These are phyloP conservation scores for Colletes latitarsis DNA, from an alignment of 1,140 invertebrate genomes.

Conservation along the genomic window DNA sequence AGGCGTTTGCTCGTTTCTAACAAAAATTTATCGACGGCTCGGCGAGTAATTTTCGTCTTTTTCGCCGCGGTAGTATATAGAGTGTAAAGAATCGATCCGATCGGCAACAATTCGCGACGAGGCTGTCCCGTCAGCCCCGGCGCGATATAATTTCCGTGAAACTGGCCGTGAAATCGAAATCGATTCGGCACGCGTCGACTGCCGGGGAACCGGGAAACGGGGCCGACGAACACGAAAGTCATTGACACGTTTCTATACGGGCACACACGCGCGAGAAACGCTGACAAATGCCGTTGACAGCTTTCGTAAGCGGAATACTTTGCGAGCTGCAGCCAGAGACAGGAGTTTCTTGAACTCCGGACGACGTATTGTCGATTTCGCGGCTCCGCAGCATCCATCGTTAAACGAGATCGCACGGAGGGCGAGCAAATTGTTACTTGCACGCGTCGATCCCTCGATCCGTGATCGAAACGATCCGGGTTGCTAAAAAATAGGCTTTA, in stretches of 20 bases:
- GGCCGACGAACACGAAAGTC: conserved; percentile 60
- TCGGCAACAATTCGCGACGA: conserved; percentile 24
- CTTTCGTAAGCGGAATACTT: conserved; percentile 41
- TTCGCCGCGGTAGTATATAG: too few relatives aligned
- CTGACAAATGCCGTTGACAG: conserved; percentile 27
- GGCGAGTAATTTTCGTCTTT: background rate
- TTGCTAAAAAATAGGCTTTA: too few relatives aligned
- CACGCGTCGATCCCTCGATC: too few relatives aligned
- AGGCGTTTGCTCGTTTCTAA: background rate
- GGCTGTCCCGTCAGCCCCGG: conserved; percentile 19
- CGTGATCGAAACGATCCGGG: too few relatives aligned
- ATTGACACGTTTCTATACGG: conserved; percentile 51
- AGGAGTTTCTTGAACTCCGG: conserved; percentile 27
- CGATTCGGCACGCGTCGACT: conserved; percentile 49
- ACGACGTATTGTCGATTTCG: conserved; percentile 8
- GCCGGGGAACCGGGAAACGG: conserved; percentile 49
- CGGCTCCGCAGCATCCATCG: background rate
- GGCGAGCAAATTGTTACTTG: too few relatives aligned
- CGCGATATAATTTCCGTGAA: conserved; percentile 61
- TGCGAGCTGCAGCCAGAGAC: conserved; percentile 9
- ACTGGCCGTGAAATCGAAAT: conserved; percentile 65
- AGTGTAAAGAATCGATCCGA: conserved; percentile 15
- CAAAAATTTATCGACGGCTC: background rate
- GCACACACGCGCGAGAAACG: conserved; percentile 6
- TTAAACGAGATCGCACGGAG: too few relatives aligned